Evolutionary conservation across 2,113 vertebrate species (phyloP).

Genomic region (Oryzias melastigma): DNA sequence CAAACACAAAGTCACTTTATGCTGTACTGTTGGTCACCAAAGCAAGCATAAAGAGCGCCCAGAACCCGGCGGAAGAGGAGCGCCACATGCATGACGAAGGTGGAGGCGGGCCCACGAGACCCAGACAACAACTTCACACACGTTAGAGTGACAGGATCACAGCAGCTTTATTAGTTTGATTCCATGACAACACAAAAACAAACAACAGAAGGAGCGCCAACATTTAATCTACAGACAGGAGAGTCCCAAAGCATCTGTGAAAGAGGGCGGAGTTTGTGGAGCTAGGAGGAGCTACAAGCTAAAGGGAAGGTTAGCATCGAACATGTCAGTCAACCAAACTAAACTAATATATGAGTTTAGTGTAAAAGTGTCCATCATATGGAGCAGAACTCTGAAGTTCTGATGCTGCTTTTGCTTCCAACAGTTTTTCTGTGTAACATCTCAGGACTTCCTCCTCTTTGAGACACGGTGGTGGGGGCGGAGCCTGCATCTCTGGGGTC

Average conservation of each 20-base stretch:
- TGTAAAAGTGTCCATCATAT: too few species aligned
- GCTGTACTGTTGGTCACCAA: conserved; percentile 66
- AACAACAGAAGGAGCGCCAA: conserved; percentile 33
- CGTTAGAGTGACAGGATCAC: conserved; percentile 45
- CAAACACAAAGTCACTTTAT: conserved; percentile 67
- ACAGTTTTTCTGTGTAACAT: too few species aligned
- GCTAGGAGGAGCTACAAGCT: conserved; percentile 12
- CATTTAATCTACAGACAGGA: conserved; percentile 21
- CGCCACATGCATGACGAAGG: conserved; percentile 13
- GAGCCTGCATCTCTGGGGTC: conserved; percentile 35
- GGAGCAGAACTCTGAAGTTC: too few species aligned
- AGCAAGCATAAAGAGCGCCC: conserved; percentile 72
- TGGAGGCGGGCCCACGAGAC: background rate
- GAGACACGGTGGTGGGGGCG: background rate
- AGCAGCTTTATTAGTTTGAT: conserved; percentile 73
- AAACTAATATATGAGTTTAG: too few species aligned
- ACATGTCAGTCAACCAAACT: too few species aligned
- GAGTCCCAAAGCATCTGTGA: conserved; percentile 49
- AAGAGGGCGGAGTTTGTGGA: conserved; percentile 9
- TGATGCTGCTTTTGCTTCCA: too few species aligned
- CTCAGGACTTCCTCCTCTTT: too few species aligned
- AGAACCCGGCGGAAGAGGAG: conserved; percentile 36
- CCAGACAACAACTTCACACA: conserved; percentile 17
- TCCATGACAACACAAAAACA: conserved; percentile 51
- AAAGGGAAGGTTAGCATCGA: background rate